These are phyloP conservation scores for Lasiommata megera DNA, from an alignment of 2,888 invertebrate species.

Conservation along the genomic window DNA sequence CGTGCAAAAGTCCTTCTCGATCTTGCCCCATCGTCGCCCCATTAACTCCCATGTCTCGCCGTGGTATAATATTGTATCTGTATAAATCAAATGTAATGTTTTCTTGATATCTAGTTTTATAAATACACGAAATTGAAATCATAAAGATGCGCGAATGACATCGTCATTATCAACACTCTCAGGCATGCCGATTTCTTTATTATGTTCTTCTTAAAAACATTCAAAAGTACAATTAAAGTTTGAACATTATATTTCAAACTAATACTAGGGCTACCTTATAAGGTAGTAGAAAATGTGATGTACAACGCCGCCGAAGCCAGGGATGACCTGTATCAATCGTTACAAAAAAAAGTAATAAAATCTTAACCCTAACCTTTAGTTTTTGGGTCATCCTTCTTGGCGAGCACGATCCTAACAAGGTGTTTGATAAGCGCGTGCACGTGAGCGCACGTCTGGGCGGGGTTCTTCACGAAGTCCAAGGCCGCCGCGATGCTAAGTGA, in stretches of 20 bases:
- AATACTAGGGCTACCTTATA: no score
- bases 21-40: constrained; percentile 98
- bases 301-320: no score
- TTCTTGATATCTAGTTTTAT: background rate
- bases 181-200: no score
- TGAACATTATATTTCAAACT: no score
- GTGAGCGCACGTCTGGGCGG: constrained; percentile 94
- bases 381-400: constrained; percentile 93
- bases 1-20: constrained; percentile 98
- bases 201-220: no score
- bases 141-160: no score
- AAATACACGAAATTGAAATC: no score
- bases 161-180: no score
- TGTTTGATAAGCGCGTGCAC: constrained; percentile 94
- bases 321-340: no score
- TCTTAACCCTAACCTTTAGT: constrained; percentile 86
- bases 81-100: constrained; percentile 9
- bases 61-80: constrained; percentile 96
- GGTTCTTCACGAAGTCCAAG: constrained; percentile 97
- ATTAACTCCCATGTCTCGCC: constrained; percentile 99
- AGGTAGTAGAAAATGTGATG: no score
- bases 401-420: constrained; percentile 90
- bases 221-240: no score
- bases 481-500: constrained; percentile 96
- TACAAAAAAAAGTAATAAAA: no score